These are phyloP conservation scores for Drosophila testacea DNA, from an alignment of 2,888 invertebrate species.

Conservation along the genomic window DNA sequence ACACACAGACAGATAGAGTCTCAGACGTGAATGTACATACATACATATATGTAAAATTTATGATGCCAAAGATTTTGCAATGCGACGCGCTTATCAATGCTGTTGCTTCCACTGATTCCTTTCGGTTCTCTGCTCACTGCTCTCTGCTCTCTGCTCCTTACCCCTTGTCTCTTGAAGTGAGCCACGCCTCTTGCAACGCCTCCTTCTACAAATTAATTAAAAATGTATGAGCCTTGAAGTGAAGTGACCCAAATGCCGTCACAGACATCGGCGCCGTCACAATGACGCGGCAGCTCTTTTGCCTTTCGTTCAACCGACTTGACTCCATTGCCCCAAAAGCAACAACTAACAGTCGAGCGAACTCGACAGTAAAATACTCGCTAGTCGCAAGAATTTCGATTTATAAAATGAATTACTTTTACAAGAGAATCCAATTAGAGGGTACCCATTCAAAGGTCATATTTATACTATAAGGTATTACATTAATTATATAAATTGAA, in stretches of 20 bases:
- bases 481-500: too few relatives aligned
- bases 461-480: too few relatives aligned
- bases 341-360: not conserved
- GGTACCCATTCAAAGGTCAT: too few relatives aligned
- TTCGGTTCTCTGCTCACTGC: not conserved
- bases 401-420: not conserved
- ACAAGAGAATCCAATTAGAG: too few relatives aligned
- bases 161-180: not conserved
- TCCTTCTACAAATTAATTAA: slow-evolving; percentile 48
- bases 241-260: slow-evolving; percentile 57
- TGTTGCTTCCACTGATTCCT: not conserved
- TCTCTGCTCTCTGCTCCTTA: not conserved
- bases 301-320: slow-evolving; percentile 1
- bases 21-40: too few relatives aligned
- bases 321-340: slow-evolving; percentile 26
- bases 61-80: slow-evolving; percentile 40
- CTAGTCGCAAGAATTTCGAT: not conserved
- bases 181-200: not conserved
- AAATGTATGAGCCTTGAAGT: slow-evolving; percentile 39
- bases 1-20: not conserved
- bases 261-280: slow-evolving; percentile 46
- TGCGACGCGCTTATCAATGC: slow-evolving; percentile 41
- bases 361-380: not conserved
- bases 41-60: slow-evolving; percentile 20
- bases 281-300: slow-evolving; percentile 34